A percentile compares a stretch with the other conserved stretches of the same genome.
Evolutionary conservation across 1,140 invertebrate genomes (phyloP).

Genomic region (Drosophila arizonae): DNA sequence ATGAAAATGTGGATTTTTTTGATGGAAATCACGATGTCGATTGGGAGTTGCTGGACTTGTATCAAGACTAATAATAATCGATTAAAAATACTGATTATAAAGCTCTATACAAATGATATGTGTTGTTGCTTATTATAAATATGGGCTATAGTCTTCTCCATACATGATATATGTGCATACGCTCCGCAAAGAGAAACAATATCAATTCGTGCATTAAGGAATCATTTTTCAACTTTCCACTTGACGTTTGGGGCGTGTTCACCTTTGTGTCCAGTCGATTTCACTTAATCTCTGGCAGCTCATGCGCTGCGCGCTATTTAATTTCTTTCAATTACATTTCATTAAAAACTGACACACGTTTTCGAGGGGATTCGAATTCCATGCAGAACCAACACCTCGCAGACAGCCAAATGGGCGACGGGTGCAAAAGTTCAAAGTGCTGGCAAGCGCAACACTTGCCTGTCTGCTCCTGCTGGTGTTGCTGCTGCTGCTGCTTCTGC

Average conservation of each 20-base stretch:
- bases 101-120: too few relatives aligned
- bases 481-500: background rate
- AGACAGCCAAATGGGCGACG: constrained; percentile 21
- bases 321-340: constrained; percentile 79
- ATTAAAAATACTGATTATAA: too few relatives aligned
- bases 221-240: background rate
- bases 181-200: too few relatives aligned
- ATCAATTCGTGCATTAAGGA: too few relatives aligned
- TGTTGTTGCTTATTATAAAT: background rate
- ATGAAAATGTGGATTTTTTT: background rate
- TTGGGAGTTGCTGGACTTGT: background rate
- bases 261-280: constrained; percentile 13
- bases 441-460: constrained; percentile 28
- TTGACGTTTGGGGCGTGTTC: constrained; percentile 5
- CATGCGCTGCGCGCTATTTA: constrained; percentile 49
- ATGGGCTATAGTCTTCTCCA: background rate
- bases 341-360: constrained; percentile 73
- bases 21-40: background rate
- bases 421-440: constrained; percentile 57
- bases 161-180: too few relatives aligned
- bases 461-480: constrained; percentile 33
- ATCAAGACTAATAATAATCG: background rate
- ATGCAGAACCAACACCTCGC: background rate
- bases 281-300: constrained; percentile 14
- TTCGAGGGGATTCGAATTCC: constrained; percentile 7